Evolutionary conservation across 2,888 invertebrate species (phyloP), one percentile per base, ranked within the genome.

Genomic region (Tenthredo scrophulariae): DNA sequence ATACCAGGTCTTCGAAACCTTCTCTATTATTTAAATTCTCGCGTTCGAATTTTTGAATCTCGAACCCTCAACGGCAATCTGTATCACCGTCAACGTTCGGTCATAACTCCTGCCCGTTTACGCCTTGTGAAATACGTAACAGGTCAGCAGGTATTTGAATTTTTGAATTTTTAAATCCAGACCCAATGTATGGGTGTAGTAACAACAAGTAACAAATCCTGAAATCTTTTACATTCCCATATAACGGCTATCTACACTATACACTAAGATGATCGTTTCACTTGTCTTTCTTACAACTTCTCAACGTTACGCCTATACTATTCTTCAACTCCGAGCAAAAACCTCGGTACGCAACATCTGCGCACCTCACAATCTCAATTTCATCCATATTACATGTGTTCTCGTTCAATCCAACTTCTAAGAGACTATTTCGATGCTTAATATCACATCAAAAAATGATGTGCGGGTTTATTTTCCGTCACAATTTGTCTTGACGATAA

Each of bases 81-180:
- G n/a, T 70, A 1, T 37, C 5, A 22, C 7, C 50, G 50, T 74
- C 58, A 83, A 67, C 46, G 87, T 86, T 85, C 86, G 86, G 88
- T 87, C 43, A 26, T 9, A 58, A 13, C 22, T 54, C 33, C 33
- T 70, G 40, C 75, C 65, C 82, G 7, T 85, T 58, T 72, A 65
- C 46, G 37, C 26, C 70, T 50, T 43, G 9, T 67, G 1, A 22
- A 46, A 67, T 46, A 46, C 29, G n/a, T 43, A 29, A 37, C 65
- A 50, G 18, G 46, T 83, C 15, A 18, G 37, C 80, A 83, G 82
- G 86, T 86, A 90, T 92, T 93, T 92, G 92, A 93, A 93, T 92
- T 91, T 93, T 93, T 92, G 92, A 93, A 93, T 92, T 92, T 93
- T 92, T 91, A 92, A 93, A 93, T 91, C 88, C 82, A 85, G 58